phyloP scores from a whole-genome alignment of 2,888 invertebrate species.

The Corbicula japonica region DNA sequence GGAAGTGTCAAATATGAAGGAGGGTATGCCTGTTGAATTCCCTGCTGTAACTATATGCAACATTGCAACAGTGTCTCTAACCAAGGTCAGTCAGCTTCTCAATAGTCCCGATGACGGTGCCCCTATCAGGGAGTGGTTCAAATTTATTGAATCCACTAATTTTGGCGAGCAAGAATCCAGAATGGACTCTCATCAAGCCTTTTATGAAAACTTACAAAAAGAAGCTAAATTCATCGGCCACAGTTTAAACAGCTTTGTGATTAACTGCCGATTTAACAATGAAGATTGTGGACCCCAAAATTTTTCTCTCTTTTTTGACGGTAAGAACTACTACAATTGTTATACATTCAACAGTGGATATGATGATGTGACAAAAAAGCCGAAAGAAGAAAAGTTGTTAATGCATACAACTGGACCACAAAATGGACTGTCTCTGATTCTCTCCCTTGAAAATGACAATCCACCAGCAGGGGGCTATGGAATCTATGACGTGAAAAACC shows the following conservation, averaged over 20 bases:
- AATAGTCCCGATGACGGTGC: slow-evolving; percentile 41
- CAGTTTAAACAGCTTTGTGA: slow-evolving; percentile 77
- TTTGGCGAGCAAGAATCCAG: slow-evolving; percentile 74
- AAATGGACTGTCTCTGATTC: slow-evolving; percentile 82
- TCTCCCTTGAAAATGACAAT: slow-evolving; percentile 83
- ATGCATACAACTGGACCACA: slow-evolving; percentile 83
- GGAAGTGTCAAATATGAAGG: slow-evolving; percentile 82
- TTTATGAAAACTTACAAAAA: slow-evolving; percentile 81
- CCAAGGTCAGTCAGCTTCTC: slow-evolving; percentile 73
- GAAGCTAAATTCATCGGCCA: slow-evolving; percentile 79
- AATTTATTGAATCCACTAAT: slow-evolving; percentile 65
- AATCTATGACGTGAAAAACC: slow-evolving; percentile 79
- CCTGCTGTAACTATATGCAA: slow-evolving; percentile 84
- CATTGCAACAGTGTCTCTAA: slow-evolving; percentile 80
- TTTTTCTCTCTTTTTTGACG: slow-evolving; percentile 80
- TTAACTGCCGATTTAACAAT: slow-evolving; percentile 81
- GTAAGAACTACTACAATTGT: slow-evolving; percentile 84
- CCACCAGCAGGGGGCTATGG: slow-evolving; percentile 80
- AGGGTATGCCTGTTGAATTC: slow-evolving; percentile 83
- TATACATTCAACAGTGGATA: slow-evolving; percentile 83
- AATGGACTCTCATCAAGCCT: slow-evolving; percentile 78
- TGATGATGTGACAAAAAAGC: slow-evolving; percentile 46
- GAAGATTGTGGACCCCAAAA: slow-evolving; percentile 74
- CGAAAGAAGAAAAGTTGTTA: slow-evolving; percentile 68
- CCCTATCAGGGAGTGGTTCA: slow-evolving; percentile 73